A percentile compares a stretch with the other conserved stretches of the same genome.
These are phyloP conservation scores for Dicroscelio sp. DNA, from an alignment of 2,888 invertebrate species.

Conservation along the genomic window DNA sequence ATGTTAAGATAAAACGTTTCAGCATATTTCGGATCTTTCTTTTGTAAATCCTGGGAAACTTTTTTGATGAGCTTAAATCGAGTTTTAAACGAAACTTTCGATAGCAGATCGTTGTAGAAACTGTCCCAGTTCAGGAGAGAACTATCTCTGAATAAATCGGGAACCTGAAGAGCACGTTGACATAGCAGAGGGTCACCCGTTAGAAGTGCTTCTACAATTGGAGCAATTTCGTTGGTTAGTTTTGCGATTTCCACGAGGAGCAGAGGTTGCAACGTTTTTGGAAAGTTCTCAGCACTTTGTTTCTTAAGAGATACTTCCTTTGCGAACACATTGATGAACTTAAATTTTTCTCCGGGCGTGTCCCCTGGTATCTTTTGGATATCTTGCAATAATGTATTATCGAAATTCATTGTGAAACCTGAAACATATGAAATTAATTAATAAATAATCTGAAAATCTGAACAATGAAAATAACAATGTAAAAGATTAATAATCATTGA, in stretches of 20 bases:
- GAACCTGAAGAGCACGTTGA: slow-evolving; percentile 86
- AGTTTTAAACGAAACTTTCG: slow-evolving; percentile 85
- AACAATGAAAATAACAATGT: too few relatives aligned
- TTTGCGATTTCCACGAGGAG: slow-evolving; percentile 85
- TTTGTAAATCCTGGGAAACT: slow-evolving; percentile 81
- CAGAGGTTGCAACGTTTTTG: slow-evolving; percentile 83
- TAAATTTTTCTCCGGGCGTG: slow-evolving; percentile 86
- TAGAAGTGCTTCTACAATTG: slow-evolving; percentile 87
- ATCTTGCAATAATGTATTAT: slow-evolving; percentile 80
- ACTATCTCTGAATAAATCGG: slow-evolving; percentile 88
- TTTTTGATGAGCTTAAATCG: slow-evolving; percentile 86
- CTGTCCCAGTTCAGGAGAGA: slow-evolving; percentile 84
- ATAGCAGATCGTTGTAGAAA: slow-evolving; percentile 86
- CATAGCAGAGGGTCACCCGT: slow-evolving; percentile 87
- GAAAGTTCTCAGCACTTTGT: slow-evolving; percentile 60
- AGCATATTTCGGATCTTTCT: slow-evolving; percentile 82
- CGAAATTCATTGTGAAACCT: neutral
- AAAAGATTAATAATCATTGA: neutral
- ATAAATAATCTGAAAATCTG: too few relatives aligned
- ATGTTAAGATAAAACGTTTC: neutral
- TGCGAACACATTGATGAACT: slow-evolving; percentile 83
- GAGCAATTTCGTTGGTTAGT: slow-evolving; percentile 75
- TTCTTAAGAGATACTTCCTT: slow-evolving; percentile 34
- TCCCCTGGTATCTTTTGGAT: slow-evolving; percentile 88
- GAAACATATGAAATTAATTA: neutral